These are phyloP conservation scores for Drosophila kanapiae DNA, from an alignment of 1,140 invertebrate genomes.

Conservation along the genomic window DNA sequence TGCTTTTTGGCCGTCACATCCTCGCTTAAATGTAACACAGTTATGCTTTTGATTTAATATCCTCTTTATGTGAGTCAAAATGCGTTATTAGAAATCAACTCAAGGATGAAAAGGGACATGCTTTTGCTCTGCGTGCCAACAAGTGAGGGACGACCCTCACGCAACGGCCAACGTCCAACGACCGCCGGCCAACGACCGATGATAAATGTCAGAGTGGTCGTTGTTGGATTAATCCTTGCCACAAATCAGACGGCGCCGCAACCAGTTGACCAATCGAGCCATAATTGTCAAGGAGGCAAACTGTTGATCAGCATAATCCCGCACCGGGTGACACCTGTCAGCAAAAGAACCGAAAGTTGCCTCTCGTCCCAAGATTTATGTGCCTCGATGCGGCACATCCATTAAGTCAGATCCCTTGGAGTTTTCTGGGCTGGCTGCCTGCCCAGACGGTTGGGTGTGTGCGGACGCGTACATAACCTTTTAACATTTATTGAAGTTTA, in stretches of 20 bases:
- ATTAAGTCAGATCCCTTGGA: constrained; percentile 70
- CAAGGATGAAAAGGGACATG: constrained; percentile 5
- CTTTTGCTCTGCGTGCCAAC: background rate
- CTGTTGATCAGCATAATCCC: constrained; percentile 74
- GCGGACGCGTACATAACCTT: constrained; percentile 72
- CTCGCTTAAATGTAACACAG: background rate
- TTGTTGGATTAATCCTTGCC: constrained; percentile 44
- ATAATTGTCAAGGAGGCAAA: constrained; percentile 75
- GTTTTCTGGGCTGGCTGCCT: background rate
- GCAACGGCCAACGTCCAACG: background rate
- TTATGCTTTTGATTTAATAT: constrained; percentile 1
- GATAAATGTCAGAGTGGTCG: constrained; percentile 39
- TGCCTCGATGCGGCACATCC: constrained; percentile 72
- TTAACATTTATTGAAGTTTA: constrained; percentile 84
- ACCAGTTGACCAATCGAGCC: constrained; percentile 50
- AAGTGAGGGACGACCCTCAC: constrained; percentile 5
- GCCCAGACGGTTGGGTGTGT: background rate
- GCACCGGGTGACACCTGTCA: constrained; percentile 64
- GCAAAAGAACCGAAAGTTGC: constrained; percentile 45
- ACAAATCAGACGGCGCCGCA: constrained; percentile 45
- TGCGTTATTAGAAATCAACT: background rate
- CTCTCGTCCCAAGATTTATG: constrained; percentile 68
- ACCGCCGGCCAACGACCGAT: constrained; percentile 4
- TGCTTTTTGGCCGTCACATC: background rate
- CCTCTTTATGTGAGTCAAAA: background rate